phyloP scores from a whole-genome alignment of 2,113 vertebrate genomes.

The pig (Sus scrofa) region T2T-Sscrofa CM000815.6:134310001-134310500 shows the following conservation, averaged over 20 bases:
- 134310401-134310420: slow-evolving; percentile 8
- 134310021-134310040: not conserved
- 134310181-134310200: slow-evolving; percentile 4
- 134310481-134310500: not conserved
- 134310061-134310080: not conserved
- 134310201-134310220: not conserved
- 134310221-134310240: not conserved
- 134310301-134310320: not conserved
- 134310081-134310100: not conserved
- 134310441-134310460: not conserved
- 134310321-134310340: not conserved
- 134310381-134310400: not conserved
- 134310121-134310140: slow-evolving; percentile 14
- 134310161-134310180: slow-evolving; percentile 49
- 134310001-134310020: slow-evolving; percentile 39
- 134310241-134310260: not conserved
- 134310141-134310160: slow-evolving; percentile 42
- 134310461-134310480: not conserved
- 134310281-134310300: not conserved
- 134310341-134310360: not conserved
- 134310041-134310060: not conserved
- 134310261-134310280: not conserved
- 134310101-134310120: not conserved
- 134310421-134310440: not conserved
- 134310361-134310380: not conserved